Evolutionary conservation across 2,888 invertebrate species (phyloP), one percentile per base, ranked within the genome.

Genomic region (Hybos culiciformis): DNA sequence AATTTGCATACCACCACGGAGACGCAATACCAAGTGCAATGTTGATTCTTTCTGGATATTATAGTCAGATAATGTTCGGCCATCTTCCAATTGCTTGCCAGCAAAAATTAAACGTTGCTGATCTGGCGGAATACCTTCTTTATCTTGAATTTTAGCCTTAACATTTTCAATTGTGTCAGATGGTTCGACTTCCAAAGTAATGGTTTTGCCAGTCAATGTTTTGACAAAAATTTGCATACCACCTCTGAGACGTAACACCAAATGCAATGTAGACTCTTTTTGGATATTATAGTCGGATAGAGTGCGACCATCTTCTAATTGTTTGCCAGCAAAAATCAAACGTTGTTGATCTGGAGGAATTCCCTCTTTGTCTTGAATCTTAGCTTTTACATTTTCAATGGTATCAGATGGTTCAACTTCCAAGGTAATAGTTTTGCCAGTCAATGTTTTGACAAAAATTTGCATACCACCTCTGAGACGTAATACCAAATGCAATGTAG

Each of bases 401-500:
- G 57, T 57, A 8, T 57, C 57, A 1, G n/a, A 56, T 21, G 57
- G 58, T 32, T 58, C 59, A 8, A 59, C 58, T 46, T 58, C 59
- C 47, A 59, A 49, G 12, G 58, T 58, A 48, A 36, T 57, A 20
- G 58, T 57, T 14, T 57, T 57, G 0, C 57, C 57, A 0, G 57
- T 57, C 34, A 57, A 26, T 0, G 57, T 57, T 39, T 57, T 57
- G 1, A 57, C 57, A 15, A 57, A 57, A 42, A 58, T 58, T 14
- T 58, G 58, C 58, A 60, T 55, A 39, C 96, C 94, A 69, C 94
- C 94, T 49, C 88, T 75, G 41, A 92, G 75, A 54, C 91, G 75
- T 47, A 88, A 70, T 53, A 87, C 86, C 59, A 90, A 69, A 61
- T 90, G 88, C n/a, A 90, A 73, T 0, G 88, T 88, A 0, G 86